A percentile compares a stretch with the other conserved stretches of the same genome.
Evolutionary conservation across 2,888 invertebrate species (phyloP).

Genomic region (Cephus pygmeus): DNA sequence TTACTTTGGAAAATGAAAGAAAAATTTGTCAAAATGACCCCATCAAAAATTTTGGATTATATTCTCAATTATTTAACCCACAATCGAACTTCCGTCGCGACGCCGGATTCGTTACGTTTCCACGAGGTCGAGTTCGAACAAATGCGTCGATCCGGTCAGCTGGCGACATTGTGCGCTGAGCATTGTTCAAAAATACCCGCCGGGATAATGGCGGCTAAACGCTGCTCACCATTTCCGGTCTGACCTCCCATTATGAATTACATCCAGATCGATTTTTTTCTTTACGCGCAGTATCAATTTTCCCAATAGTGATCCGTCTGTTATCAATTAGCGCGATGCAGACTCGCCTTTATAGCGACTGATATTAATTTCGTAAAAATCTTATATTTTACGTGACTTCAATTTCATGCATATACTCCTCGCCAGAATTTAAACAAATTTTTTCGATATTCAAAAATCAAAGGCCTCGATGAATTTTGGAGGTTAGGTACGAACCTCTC

Average conservation of each 20-base stretch:
- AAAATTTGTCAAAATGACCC: neutral
- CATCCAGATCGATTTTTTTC: neutral
- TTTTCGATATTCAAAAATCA: neutral
- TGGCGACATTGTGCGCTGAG: slow-evolving; percentile 43
- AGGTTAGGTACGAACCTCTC: no score
- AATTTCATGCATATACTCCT: no score
- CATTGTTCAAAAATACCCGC: slow-evolving; percentile 32
- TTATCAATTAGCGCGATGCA: neutral
- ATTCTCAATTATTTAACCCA: slow-evolving; percentile 40
- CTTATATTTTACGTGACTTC: no score
- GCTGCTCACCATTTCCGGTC: neutral
- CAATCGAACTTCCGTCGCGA: slow-evolving; percentile 41
- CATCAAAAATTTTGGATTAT: neutral
- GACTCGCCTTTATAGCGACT: neutral
- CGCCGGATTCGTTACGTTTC: slow-evolving; percentile 44
- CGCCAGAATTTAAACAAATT: neutral
- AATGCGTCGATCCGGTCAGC: slow-evolving; percentile 43
- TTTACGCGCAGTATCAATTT: neutral
- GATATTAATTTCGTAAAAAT: no score
- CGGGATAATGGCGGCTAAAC: slow-evolving; percentile 4
- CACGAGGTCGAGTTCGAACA: slow-evolving; percentile 23
- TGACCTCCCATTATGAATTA: neutral
- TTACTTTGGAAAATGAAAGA: neutral
- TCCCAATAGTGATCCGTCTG: neutral
- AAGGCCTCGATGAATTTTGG: no score